Percentiles rank a stretch among this genome's conserved stretches.
Conservation (phyloP, 2,888 invertebrate species). For the Agrotis exclamationis region DNA sequence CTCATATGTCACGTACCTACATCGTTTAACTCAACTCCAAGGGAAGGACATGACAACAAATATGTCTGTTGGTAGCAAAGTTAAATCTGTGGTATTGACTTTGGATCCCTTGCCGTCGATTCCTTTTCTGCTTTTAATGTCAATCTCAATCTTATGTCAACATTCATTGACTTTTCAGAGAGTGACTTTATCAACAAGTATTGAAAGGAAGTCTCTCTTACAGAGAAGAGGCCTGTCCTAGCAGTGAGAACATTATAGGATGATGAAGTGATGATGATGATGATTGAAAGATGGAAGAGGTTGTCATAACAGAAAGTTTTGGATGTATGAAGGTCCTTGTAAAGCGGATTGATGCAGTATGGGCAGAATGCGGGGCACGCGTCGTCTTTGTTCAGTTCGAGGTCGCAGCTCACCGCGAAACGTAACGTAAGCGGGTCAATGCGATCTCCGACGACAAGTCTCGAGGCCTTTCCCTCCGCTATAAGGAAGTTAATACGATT, state of each 20-base stretch:
- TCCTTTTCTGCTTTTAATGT: constrained; percentile 21
- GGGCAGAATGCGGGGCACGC: constrained; percentile 71
- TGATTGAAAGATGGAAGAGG: background rate
- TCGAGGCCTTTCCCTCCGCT: constrained; percentile 80
- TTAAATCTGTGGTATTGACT: constrained; percentile 12
- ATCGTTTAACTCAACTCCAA: background rate
- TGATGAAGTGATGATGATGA: too few species aligned
- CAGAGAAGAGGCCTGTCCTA: too few species aligned
- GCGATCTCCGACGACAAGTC: constrained; percentile 75
- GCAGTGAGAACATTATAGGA: too few species aligned
- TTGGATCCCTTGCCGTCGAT: background rate
- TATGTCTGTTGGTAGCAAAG: background rate
- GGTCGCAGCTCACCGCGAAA: constrained; percentile 65
- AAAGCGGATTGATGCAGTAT: constrained; percentile 63
- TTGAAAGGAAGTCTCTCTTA: background rate
- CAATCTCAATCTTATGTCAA: constrained; percentile 17
- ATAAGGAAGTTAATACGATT: constrained; percentile 76
- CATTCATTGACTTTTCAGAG: constrained; percentile 7
- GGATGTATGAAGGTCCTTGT: constrained; percentile 54
- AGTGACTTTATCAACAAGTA: constrained; percentile 26
- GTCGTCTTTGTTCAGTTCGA: constrained; percentile 70
- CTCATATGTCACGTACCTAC: background rate
- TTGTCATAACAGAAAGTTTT: constrained; percentile 15
- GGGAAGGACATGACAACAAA: background rate
- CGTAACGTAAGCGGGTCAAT: constrained; percentile 80